phyloP scores from a whole-genome alignment of 2,113 vertebrate genomes.

The Clarias macrocephalus region DNA sequence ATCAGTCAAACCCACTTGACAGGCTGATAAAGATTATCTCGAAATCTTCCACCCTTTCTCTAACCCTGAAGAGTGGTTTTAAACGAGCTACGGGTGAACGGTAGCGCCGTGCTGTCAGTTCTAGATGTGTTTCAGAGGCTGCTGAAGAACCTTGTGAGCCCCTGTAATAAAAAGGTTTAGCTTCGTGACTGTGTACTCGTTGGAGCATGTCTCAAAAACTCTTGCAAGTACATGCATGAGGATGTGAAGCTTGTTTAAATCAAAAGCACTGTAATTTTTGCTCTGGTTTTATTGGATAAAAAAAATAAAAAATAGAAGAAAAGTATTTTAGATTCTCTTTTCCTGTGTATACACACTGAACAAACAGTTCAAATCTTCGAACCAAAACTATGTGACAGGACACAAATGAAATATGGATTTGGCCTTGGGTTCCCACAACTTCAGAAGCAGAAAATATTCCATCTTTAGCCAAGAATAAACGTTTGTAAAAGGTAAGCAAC shows the following conservation, averaged over 20 bases:
- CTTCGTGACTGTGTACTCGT: background rate
- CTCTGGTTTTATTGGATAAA: no score
- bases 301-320: background rate
- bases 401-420: background rate
- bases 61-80: conserved; percentile 8
- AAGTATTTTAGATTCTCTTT: background rate
- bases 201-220: background rate
- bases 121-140: conserved; percentile 36
- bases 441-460: conserved; percentile 5
- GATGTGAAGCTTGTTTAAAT: background rate
- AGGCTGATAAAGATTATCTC: conserved; percentile 62
- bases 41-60: conserved; percentile 25
- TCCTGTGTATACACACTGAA: background rate
- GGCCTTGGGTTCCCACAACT: background rate
- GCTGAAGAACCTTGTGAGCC: background rate
- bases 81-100: conserved; percentile 4
- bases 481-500: conserved; percentile 16
- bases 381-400: background rate
- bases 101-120: conserved; percentile 16
- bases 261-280: background rate
- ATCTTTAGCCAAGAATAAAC: conserved; percentile 31
- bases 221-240: background rate
- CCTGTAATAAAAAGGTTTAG: background rate
- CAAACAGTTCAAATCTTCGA: background rate
- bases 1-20: conserved; percentile 69